A percentile compares a stretch with the other conserved stretches of the same genome.
These are phyloP conservation scores for Lepidothrix coronata DNA, from an alignment of 2,113 vertebrate species.

Conservation along the genomic window DNA sequence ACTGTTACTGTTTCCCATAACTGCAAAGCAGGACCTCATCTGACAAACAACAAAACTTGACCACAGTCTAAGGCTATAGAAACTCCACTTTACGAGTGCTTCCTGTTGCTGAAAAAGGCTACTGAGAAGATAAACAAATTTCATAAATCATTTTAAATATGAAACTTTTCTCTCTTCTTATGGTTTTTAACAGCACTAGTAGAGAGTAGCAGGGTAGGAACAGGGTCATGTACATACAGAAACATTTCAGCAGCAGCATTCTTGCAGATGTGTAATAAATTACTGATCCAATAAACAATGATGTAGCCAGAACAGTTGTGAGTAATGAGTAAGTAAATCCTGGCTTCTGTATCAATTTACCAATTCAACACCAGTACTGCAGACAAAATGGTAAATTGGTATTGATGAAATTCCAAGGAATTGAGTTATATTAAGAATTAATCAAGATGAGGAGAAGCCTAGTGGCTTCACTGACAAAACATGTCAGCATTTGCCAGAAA, in stretches of 20 bases:
- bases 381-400: background rate
- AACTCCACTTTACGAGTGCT: background rate
- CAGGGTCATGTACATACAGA: fast-evolving
- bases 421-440: background rate
- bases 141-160: background rate
- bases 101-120: background rate
- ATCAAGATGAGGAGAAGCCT: background rate
- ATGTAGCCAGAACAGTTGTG: background rate
- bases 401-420: background rate
- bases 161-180: background rate
- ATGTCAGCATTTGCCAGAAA: background rate
- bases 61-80: background rate
- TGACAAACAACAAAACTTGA: background rate
- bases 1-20: background rate
- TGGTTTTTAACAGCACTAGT: fast-evolving
- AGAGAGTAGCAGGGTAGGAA: background rate
- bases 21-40: background rate
- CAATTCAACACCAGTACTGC: background rate
- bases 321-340: background rate
- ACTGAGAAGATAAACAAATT: background rate
- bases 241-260: background rate
- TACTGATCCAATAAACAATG: background rate
- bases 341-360: background rate
- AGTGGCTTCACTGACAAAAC: background rate
- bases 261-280: background rate